Evolutionary conservation across 2,888 invertebrate species (phyloP).

Genomic region (Tenthredo distinguenda): DNA sequence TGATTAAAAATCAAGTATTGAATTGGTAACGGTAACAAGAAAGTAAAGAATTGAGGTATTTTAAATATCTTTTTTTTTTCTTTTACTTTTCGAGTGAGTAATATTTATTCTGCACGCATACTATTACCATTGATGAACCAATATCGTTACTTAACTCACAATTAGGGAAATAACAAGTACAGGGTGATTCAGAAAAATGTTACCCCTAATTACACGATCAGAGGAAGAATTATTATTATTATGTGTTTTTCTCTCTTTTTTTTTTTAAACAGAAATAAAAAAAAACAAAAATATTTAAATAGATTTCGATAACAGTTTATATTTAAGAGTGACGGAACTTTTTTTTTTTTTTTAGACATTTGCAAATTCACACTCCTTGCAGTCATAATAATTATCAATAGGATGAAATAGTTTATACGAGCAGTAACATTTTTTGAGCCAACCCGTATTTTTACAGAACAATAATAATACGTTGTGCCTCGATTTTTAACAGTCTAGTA

Average conservation of each 20-base stretch:
- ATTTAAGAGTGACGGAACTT: neutral
- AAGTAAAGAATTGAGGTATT: neutral
- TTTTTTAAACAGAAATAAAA: neutral
- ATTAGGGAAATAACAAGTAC: conserved; percentile 23
- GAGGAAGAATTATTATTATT: neutral
- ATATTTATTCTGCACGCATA: conserved; percentile 42
- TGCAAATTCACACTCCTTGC: neutral
- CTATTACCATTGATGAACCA: conserved; percentile 41
- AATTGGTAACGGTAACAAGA: conserved; percentile 36
- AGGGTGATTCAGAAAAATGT: conserved; percentile 44
- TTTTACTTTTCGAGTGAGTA: conserved; percentile 23
- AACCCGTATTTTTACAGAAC: conserved; percentile 31
- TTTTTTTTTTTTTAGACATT: neutral
- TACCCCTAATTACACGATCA: conserved; percentile 8
- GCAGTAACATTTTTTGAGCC: conserved; percentile 44
- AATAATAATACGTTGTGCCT: conserved; percentile 41
- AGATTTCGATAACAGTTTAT: neutral
- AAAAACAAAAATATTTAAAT: neutral
- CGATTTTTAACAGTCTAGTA: conserved; percentile 31
- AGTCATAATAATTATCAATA: neutral
- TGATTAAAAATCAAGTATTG: conserved; percentile 31
- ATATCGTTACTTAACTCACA: conserved; percentile 31
- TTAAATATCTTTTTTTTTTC: conserved; percentile 4
- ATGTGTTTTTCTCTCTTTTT: neutral
- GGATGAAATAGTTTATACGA: conserved; percentile 22